A percentile compares a stretch with the other conserved stretches of the same genome.
Evolutionary conservation across 2,888 invertebrate genomes (phyloP).

Genomic region (Dryobota labecula): DNA sequence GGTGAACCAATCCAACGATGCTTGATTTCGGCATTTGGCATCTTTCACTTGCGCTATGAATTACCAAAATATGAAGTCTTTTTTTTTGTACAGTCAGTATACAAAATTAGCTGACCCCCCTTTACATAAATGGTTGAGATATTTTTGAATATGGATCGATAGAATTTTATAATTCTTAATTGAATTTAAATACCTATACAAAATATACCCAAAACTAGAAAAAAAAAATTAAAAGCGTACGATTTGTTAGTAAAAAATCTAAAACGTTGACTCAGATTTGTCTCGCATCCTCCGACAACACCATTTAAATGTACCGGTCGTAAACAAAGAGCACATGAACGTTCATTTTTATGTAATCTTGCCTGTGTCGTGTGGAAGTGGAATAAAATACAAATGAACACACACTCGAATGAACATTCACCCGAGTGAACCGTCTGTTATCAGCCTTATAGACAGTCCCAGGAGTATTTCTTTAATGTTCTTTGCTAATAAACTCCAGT

Average conservation of each 20-base stretch:
- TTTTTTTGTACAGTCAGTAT: too few species aligned
- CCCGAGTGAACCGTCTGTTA: background rate
- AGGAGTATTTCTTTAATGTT: conserved; percentile 43
- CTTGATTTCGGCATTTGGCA: background rate
- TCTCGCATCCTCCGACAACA: background rate
- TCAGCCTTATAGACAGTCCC: conserved; percentile 44
- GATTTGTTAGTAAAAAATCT: too few species aligned
- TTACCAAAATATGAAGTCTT: background rate
- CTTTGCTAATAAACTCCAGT: conserved; percentile 43
- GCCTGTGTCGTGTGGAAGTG: too few species aligned
- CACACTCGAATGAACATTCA: background rate
- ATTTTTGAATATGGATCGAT: too few species aligned
- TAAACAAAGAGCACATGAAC: background rate
- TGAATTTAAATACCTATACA: too few species aligned
- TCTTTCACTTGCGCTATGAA: background rate
- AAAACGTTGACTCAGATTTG: too few species aligned
- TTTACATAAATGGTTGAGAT: too few species aligned
- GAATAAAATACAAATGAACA: background rate
- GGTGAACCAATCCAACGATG: too few species aligned
- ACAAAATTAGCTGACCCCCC: too few species aligned
- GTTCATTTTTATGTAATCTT: background rate
- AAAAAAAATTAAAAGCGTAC: too few species aligned
- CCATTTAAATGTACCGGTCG: background rate
- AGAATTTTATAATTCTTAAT: too few species aligned
- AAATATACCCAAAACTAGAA: too few species aligned